Evolutionary conservation across 1,140 invertebrate genomes (phyloP), one percentile per base, ranked within the genome.

Genomic region (Saccostrea echinata): DNA sequence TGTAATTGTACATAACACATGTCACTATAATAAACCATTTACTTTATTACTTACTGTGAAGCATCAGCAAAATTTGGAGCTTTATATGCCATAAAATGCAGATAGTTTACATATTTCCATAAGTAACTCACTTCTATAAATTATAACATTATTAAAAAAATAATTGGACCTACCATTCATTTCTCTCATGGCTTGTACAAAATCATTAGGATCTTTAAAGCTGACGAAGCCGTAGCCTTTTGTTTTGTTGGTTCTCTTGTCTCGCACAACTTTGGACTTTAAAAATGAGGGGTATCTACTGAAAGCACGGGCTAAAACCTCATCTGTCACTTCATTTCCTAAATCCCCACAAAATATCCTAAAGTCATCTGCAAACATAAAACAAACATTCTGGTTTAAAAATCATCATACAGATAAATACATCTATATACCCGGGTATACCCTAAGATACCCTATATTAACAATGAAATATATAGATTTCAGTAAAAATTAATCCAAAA

Each of bases 221-320:
- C 98, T 99, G 55, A 99, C 98, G 95, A 99, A 99, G 9, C 99
- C 99, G 95, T 99, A 99, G 11, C 99, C 99, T 96, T 99, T 99
- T 80, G 98, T 99, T 95, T 99, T 99, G 94, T 99, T 99, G 0
- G 98, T 99, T 80, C 98, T 95, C 93, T 99, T 99, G 94, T 99
- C 99, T 89, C 99, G 96, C 1, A 99, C 97, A 9, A 99, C 99
- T 95, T 98, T 98, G 0, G 99, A 99, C 94, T 97, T 97, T 93
- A 97, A 96, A 95, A 99, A 99, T 64, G 98, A 99, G 0, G 97
- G 96, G 95, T 98, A 99, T 94, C 98, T 98, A 91, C 97, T 97
- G 93, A 99, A 99, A 0, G 98, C 98, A 92, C 98, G 96, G 0
- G 97, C 97, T 13, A 99, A 95, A 81, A 99, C 96, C 94, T 99